Conservation (phyloP, 2,113 vertebrate species). For the Bos taurus region DNA sequence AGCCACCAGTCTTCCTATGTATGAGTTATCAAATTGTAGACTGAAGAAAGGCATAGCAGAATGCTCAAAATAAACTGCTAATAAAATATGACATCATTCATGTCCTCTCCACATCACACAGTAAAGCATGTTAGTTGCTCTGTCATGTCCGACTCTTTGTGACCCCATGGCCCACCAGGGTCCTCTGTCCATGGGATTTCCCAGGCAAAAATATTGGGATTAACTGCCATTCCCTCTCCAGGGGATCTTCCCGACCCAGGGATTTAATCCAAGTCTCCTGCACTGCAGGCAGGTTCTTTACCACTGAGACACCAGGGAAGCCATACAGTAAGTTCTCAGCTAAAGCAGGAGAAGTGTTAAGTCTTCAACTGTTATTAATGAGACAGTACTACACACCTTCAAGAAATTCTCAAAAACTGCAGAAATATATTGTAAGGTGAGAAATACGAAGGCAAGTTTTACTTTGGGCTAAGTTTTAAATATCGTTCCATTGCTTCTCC, state of each 20-base stretch:
- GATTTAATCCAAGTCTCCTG: neutral
- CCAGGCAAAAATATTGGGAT: neutral
- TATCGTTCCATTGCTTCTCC: slow-evolving; percentile 41
- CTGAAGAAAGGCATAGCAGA: neutral
- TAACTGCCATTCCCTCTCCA: neutral
- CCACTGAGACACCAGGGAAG: neutral
- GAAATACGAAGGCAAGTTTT: slow-evolving; percentile 25
- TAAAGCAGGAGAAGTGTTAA: neutral
- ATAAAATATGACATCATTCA: slow-evolving; percentile 48
- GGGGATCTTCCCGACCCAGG: neutral
- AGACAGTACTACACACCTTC: neutral
- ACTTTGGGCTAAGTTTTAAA: slow-evolving; percentile 51
- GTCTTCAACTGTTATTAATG: slow-evolving; percentile 14
- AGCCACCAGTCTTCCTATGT: neutral
- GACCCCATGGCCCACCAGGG: neutral
- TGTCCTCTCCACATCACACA: neutral
- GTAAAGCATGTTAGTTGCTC: neutral
- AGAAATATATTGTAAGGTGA: neutral
- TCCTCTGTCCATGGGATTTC: neutral
- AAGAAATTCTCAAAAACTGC: neutral
- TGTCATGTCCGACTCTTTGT: neutral
- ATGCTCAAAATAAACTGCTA: slow-evolving; percentile 40
- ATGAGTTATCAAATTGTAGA: slow-evolving; percentile 26
- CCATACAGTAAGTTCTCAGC: neutral
- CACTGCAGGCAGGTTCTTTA: neutral